Conservation (phyloP, 2,113 vertebrate genomes). For the Passer domesticus region DNA sequence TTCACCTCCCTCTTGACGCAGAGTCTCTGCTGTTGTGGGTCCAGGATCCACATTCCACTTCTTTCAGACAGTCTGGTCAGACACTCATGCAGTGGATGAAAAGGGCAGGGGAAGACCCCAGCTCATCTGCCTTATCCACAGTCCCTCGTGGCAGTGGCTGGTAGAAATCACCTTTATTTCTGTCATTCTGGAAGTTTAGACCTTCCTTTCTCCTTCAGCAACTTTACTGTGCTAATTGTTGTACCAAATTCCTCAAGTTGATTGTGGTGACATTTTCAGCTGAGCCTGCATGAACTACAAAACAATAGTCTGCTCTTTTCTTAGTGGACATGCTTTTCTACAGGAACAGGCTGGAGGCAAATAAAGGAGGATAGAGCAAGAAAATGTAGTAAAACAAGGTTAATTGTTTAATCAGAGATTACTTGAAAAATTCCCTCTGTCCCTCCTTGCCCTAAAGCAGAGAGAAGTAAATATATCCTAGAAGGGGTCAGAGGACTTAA, state of each 20-base stretch:
- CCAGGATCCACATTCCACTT: neutral
- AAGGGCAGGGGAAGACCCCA: neutral
- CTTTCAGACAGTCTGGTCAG: neutral
- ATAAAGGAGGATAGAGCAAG: neutral
- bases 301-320: neutral
- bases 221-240: neutral
- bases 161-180: neutral
- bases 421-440: neutral
- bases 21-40: neutral
- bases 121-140: neutral
- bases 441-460: neutral
- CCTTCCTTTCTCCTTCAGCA: neutral
- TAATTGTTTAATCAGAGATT: neutral
- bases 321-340: neutral
- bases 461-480: neutral
- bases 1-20: neutral
- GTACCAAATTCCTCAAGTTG: neutral
- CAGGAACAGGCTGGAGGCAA: neutral
- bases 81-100: fast-evolving
- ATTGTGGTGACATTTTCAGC: neutral
- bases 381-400: slow-evolving; percentile 1
- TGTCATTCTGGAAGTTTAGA: neutral
- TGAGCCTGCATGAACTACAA: neutral
- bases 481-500: neutral
- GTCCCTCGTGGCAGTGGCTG: neutral